A percentile compares a stretch with the other conserved stretches of the same genome.
Evolutionary conservation across 2,113 vertebrate species (phyloP).

Genomic region (Peucedramus taeniatus): DNA sequence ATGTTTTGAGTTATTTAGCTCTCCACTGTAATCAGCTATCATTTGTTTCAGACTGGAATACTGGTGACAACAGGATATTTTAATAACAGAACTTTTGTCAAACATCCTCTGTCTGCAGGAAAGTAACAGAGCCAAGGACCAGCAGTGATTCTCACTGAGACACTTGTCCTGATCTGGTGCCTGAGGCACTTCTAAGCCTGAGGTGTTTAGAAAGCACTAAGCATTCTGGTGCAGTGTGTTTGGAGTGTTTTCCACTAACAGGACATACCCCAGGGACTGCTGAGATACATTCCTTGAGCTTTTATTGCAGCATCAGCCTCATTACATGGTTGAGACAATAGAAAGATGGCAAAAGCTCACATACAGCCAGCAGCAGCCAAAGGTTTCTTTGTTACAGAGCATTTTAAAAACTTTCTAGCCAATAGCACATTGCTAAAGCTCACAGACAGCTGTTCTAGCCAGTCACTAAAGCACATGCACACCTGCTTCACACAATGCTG

Average conservation of each 20-base stretch:
- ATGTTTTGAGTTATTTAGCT: not conserved
- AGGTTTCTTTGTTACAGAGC: not conserved
- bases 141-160: not conserved
- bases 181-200: not conserved
- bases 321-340: not conserved
- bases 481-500: not conserved
- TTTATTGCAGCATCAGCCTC: not conserved
- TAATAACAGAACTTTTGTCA: not conserved
- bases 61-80: not conserved
- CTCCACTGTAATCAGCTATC: not conserved
- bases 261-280: not conserved
- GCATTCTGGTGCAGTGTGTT: not conserved
- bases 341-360: not conserved
- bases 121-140: not conserved
- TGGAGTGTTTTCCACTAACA: not conserved
- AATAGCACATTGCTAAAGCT: not conserved
- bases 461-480: not conserved
- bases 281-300: not conserved
- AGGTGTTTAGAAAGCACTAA: not conserved
- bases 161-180: not conserved
- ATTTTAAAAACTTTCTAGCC: not conserved
- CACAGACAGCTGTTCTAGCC: not conserved
- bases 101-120: not conserved
- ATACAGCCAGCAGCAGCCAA: not conserved
- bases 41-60: not conserved